A percentile compares a stretch with the other conserved stretches of the same genome.
Conservation (phyloP, 2,113 vertebrate species). For the Monopterus albus region DNA sequence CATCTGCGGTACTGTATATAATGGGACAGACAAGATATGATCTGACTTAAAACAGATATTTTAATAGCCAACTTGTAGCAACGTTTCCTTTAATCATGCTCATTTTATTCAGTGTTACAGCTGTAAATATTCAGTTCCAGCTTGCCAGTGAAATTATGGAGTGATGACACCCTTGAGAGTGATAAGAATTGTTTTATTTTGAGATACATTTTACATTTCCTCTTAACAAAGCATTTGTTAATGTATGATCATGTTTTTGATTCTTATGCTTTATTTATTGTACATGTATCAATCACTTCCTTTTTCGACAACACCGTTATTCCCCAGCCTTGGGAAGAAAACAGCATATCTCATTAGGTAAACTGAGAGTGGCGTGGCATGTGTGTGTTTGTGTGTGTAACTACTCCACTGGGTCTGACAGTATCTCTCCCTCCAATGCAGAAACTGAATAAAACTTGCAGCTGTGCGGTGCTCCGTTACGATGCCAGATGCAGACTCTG, state of each 20-base stretch:
- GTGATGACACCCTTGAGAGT: too few relatives aligned
- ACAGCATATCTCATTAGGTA: not conserved
- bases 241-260: too few relatives aligned
- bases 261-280: not conserved
- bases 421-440: not conserved
- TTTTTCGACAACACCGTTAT: not conserved
- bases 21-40: not conserved
- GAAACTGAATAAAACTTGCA: slow-evolving; percentile 22
- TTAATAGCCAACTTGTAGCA: slow-evolving; percentile 11
- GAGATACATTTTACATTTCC: not conserved
- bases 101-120: slow-evolving; percentile 18
- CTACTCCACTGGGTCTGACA: not conserved
- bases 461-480: slow-evolving; percentile 6
- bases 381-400: not conserved
- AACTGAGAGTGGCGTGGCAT: not conserved
- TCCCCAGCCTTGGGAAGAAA: not conserved
- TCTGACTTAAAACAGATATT: slow-evolving; percentile 34
- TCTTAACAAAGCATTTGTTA: not conserved
- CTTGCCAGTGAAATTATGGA: too few relatives aligned
- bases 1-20: not conserved
- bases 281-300: too few relatives aligned
- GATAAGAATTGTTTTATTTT: not conserved
- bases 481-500: slow-evolving; percentile 15
- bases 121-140: too few relatives aligned
- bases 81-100: slow-evolving; percentile 17